These are phyloP conservation scores for Etheostoma nigrum DNA, from an alignment of 2,797 vertebrate genomes.

Conservation along the genomic window DNA sequence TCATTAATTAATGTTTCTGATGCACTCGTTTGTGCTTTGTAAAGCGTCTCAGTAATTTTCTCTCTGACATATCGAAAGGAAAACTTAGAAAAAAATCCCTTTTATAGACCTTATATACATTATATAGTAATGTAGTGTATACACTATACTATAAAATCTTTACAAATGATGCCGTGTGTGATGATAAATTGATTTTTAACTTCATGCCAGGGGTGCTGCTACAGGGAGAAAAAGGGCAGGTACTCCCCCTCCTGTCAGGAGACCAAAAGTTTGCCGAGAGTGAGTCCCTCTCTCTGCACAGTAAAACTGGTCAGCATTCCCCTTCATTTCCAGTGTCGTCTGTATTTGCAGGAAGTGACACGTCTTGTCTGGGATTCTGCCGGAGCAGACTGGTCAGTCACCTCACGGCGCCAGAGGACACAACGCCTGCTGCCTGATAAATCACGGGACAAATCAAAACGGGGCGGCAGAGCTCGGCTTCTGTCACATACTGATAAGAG, in stretches of 20 bases:
- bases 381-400: conserved; percentile 34
- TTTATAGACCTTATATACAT: conserved; percentile 49
- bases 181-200: conserved; percentile 16
- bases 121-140: conserved; percentile 54
- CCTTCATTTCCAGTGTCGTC: conserved; percentile 27
- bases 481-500: conserved; percentile 31
- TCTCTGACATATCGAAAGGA: conserved; percentile 43
- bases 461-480: conserved; percentile 15
- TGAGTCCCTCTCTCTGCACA: neutral
- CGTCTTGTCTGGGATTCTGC: conserved; percentile 33
- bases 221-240: neutral
- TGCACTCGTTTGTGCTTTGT: conserved; percentile 46
- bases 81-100: conserved; percentile 50
- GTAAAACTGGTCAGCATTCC: conserved; percentile 22
- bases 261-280: conserved; percentile 7
- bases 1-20: conserved; percentile 66
- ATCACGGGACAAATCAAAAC: conserved; percentile 42
- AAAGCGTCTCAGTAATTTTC: conserved; percentile 15
- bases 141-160: conserved; percentile 58
- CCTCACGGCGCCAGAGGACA: conserved; percentile 39
- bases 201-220: conserved; percentile 4
- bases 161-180: conserved; percentile 19
- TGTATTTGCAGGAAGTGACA: conserved; percentile 51
- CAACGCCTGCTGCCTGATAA: conserved; percentile 30
- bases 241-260: conserved; percentile 6